Evolutionary conservation across 1,140 invertebrate genomes (phyloP), one percentile per base, ranked within the genome.

Genomic region (Zaprionus capensis): DNA sequence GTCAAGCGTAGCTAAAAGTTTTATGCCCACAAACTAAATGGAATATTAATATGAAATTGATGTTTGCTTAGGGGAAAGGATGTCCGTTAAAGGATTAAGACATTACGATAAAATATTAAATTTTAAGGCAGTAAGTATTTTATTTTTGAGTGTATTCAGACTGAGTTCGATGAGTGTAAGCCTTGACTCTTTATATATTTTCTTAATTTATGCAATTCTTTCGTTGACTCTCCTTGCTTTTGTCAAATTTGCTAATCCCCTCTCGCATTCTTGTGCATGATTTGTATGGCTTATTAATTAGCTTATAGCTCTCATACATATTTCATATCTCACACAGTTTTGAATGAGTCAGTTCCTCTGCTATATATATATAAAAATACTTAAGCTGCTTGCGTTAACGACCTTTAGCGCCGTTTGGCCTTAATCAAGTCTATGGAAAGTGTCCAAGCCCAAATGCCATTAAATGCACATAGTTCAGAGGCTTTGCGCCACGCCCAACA

Each of bases 381-480:
- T 71, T 71, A 65, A 76, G 73, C 73, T 64, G 53, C 59, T 71
- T 71, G 31, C 64, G 73, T 55, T 71, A 71, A 71, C 62, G 73
- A 76, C 62, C 69, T 65, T 58, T 71, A 61, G 15, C 55, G 61
- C 73, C 53, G 51, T 76, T 68, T 28, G 41, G 34, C 55, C 67
- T 70, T 64, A 75, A 75, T 75, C 58, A 75, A 75, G 67, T 64
- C 34, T 58, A 31, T 58, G 67, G 67, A 75, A 58, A 46, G 59
- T 73, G 56, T 36, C 20, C 24, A 26, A 38, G 4, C 41, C 14
- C 68, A 53, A 61, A 71, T 64, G 36, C 68, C 67, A 57, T 75
- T 78, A 61, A 69, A 64, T 76, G 68, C 73, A 72, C 77, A 79
- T 79, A 79, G 74, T 63, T 72, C 34, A 68, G 69, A 11, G 72